Evolutionary conservation across 2,888 invertebrate genomes (phyloP).

Genomic region (Nebria salina): DNA sequence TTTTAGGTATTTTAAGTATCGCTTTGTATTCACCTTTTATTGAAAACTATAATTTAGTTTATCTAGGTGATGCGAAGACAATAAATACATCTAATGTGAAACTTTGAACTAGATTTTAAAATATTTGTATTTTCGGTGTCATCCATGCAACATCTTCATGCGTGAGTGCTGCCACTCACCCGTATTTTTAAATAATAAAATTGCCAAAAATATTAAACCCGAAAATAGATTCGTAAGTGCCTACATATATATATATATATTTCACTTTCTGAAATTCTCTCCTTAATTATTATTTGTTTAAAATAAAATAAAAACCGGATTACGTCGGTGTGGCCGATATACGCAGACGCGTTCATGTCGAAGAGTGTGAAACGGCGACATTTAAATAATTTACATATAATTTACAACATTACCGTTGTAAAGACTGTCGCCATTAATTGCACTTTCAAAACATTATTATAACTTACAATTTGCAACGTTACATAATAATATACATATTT

Average conservation of each 20-base stretch:
- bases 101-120: no score
- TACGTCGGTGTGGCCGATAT: not conserved
- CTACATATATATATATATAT: not conserved
- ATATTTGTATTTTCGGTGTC: no score
- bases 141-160: no score
- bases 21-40: no score
- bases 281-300: not conserved
- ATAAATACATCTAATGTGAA: no score
- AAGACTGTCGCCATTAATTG: not conserved
- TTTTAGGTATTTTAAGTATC: no score
- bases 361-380: not conserved
- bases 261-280: not conserved
- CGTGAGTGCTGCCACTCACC: no score
- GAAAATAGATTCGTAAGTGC: no score
- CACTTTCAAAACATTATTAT: not conserved
- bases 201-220: no score
- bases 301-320: not conserved
- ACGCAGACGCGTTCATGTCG: not conserved
- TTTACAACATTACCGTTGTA: not conserved
- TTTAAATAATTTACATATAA: not conserved
- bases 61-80: no score
- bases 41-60: no score
- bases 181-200: no score
- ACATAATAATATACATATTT: conserved; percentile 1
- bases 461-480: not conserved